A percentile compares a stretch with the other conserved stretches of the same genome.
phyloP scores from a whole-genome alignment of 2,888 invertebrate genomes.

The Liodrosophila aerea region DNA sequence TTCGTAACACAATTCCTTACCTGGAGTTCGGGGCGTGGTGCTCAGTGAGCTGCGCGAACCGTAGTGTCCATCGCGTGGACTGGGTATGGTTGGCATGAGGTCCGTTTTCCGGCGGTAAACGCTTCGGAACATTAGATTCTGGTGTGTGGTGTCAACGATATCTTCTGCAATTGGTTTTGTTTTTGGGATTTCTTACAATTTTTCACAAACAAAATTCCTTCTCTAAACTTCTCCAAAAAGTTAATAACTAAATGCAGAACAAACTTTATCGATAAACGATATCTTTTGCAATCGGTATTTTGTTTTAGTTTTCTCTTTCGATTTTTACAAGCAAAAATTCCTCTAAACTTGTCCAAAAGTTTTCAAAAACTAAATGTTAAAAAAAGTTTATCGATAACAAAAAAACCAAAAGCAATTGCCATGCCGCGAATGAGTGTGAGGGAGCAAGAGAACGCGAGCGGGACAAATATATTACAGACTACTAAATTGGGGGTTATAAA shows the following conservation, averaged over 20 bases:
- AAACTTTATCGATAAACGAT: slow-evolving; percentile 48
- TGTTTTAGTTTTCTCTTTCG: slow-evolving; percentile 6
- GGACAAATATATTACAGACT: too few relatives aligned
- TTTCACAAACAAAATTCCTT: slow-evolving; percentile 26
- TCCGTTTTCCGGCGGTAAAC: slow-evolving; percentile 94
- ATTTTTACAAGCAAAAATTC: slow-evolving; percentile 24
- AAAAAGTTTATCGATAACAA: neutral
- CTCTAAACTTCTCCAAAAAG: slow-evolving; percentile 31
- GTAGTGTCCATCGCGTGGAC: slow-evolving; percentile 85
- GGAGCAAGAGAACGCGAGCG: neutral
- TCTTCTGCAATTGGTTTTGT: slow-evolving; percentile 80
- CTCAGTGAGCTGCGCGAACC: slow-evolving; percentile 83
- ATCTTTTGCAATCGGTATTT: slow-evolving; percentile 81
- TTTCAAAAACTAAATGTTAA: neutral
- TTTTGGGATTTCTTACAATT: slow-evolving; percentile 7
- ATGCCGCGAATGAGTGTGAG: neutral
- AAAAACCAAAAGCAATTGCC: slow-evolving; percentile 1
- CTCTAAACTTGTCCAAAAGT: slow-evolving; percentile 30
- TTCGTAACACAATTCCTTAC: slow-evolving; percentile 70
- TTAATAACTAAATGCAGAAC: neutral
- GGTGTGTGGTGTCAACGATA: slow-evolving; percentile 81
- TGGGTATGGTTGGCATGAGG: slow-evolving; percentile 94
- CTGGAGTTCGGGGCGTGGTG: slow-evolving; percentile 83
- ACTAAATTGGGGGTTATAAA: too few relatives aligned
- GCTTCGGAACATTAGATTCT: slow-evolving; percentile 87